Conservation (phyloP, 1,140 invertebrate genomes). For the Acromyrmex charruanus region DNA sequence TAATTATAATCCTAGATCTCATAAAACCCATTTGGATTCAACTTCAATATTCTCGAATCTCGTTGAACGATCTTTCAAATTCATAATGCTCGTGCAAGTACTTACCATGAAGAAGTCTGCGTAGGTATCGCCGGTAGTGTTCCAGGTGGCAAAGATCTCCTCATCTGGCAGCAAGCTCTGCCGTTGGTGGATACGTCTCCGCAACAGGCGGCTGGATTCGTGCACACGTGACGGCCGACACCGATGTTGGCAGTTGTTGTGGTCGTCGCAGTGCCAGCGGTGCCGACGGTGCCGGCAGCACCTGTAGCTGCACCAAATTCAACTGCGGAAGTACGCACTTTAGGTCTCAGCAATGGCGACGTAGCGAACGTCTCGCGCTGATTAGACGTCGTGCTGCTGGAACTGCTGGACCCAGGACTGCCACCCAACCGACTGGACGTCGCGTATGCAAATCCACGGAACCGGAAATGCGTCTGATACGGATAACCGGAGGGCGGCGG, state of each 20-base stretch:
- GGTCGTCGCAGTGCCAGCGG: conserved; percentile 78
- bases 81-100: conserved; percentile 63
- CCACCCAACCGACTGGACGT: conserved; percentile 83
- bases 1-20: neutral
- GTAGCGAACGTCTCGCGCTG: conserved; percentile 84
- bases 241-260: conserved; percentile 82
- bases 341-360: conserved; percentile 86
- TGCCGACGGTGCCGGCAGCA: conserved; percentile 70
- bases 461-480: conserved; percentile 84
- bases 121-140: conserved; percentile 87
- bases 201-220: conserved; percentile 87
- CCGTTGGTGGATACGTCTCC: conserved; percentile 73
- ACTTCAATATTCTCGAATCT: neutral
- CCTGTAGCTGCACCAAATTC: conserved; percentile 75
- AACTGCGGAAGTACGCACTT: conserved; percentile 86
- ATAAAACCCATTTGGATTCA: neutral
- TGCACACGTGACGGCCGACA: conserved; percentile 87
- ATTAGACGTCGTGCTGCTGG: conserved; percentile 83
- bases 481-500: conserved; percentile 84
- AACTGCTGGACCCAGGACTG: conserved; percentile 87
- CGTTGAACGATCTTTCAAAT: neutral
- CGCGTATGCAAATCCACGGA: conserved; percentile 83
- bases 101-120: conserved; percentile 89
- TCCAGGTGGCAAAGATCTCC: conserved; percentile 85
- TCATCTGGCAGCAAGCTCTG: conserved; percentile 84